phyloP scores from a whole-genome alignment of 2,888 invertebrate species.

The Malachius bipustulatus region DNA sequence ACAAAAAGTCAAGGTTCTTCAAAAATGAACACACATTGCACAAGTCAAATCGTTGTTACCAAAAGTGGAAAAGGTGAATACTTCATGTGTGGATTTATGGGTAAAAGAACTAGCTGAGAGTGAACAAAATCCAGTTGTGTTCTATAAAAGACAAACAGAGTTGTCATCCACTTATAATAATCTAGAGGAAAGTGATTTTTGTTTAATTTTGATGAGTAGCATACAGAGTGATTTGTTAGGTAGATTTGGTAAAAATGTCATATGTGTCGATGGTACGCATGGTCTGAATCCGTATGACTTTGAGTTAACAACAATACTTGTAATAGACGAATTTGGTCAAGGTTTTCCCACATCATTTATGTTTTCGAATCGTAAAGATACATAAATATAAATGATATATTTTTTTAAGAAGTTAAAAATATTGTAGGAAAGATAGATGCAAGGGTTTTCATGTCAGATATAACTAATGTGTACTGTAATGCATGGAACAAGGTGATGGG shows the following conservation, averaged over 20 bases:
- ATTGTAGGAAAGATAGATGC: not conserved
- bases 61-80: too few species aligned
- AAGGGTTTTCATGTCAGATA: constrained; percentile 1
- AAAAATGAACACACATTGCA: too few species aligned
- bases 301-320: not conserved
- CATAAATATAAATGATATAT: not conserved
- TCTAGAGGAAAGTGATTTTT: constrained; percentile 1
- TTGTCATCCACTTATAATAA: not conserved
- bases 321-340: constrained; percentile 1
- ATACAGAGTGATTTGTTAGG: not conserved
- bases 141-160: not conserved
- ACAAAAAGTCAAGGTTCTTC: too few species aligned
- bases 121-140: not conserved
- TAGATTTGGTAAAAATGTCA: not conserved
- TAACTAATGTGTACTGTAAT: constrained; percentile 1
- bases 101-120: too few species aligned
- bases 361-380: not conserved
- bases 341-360: not conserved
- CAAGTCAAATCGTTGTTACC: too few species aligned
- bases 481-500: not conserved
- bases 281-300: not conserved
- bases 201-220: not conserved
- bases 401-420: not conserved
- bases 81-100: too few species aligned
- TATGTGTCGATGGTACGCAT: not conserved